phyloP scores from a whole-genome alignment of 2,113 vertebrate species.

The Megatriorchis doriae region DNA sequence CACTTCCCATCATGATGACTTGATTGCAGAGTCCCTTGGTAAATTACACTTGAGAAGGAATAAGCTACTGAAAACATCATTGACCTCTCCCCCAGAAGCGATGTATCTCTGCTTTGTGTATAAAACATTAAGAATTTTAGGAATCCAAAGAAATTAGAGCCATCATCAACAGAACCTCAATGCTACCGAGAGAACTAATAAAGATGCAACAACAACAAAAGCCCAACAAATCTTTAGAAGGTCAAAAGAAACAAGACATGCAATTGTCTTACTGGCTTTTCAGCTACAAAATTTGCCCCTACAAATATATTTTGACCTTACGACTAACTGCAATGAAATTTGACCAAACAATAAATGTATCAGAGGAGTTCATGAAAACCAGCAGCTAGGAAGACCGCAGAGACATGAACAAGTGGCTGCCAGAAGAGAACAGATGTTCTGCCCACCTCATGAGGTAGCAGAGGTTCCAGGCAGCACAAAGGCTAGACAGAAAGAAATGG shows the following conservation, averaged over 20 bases:
- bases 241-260: background rate
- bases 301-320: background rate
- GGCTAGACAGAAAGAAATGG: background rate
- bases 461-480: background rate
- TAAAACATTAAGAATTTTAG: background rate
- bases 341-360: background rate
- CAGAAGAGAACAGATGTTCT: background rate
- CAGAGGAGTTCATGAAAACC: background rate
- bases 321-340: background rate
- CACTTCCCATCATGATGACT: slow-evolving; percentile 22
- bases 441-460: background rate
- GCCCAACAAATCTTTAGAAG: background rate
- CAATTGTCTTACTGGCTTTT: background rate
- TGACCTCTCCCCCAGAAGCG: background rate
- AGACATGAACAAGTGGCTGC: background rate
- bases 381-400: background rate
- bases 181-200: background rate
- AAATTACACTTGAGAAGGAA: slow-evolving; percentile 16
- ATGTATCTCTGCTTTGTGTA: background rate
- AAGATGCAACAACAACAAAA: background rate
- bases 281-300: background rate
- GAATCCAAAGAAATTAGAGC: background rate
- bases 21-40: background rate
- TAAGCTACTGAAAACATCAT: slow-evolving; percentile 2
- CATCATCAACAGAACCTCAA: background rate